Evolutionary conservation across 1,140 invertebrate species (phyloP).

Genomic region (Micrasema longulum): DNA sequence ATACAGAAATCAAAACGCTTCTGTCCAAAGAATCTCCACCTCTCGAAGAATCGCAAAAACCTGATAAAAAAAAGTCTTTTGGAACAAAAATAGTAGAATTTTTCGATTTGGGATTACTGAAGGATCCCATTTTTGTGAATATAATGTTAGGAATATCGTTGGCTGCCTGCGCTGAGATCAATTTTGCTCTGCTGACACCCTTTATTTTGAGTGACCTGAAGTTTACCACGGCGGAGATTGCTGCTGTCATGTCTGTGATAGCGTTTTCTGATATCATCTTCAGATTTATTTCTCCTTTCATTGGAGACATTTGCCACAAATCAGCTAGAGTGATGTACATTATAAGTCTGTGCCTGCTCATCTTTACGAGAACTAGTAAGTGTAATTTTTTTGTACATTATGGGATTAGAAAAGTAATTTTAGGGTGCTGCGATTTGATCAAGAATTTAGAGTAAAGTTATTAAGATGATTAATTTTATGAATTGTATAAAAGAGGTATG

Average conservation of each 20-base stretch:
- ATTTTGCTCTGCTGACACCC: slow-evolving; percentile 75
- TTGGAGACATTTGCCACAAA: slow-evolving; percentile 71
- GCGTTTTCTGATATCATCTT: slow-evolving; percentile 71
- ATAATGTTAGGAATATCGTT: slow-evolving; percentile 76
- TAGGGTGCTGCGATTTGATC: no score
- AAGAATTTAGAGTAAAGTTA: no score
- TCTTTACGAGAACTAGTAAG: slow-evolving; percentile 73
- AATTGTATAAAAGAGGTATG: neutral
- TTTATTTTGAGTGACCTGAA: slow-evolving; percentile 73
- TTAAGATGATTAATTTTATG: no score
- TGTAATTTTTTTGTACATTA: no score
- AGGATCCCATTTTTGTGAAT: slow-evolving; percentile 71
- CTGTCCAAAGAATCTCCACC: neutral
- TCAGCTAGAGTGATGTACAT: slow-evolving; percentile 74
- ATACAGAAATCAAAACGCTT: slow-evolving; percentile 2
- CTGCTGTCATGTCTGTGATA: slow-evolving; percentile 71
- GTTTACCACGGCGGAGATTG: slow-evolving; percentile 69
- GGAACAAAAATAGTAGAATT: slow-evolving; percentile 58
- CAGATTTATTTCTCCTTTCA: slow-evolving; percentile 71
- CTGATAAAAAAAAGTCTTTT: slow-evolving; percentile 28
- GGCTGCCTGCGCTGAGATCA: slow-evolving; percentile 76
- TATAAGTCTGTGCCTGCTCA: slow-evolving; percentile 70
- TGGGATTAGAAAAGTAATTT: no score
- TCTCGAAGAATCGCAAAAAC: slow-evolving; percentile 4
- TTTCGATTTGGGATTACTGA: slow-evolving; percentile 70